Conservation (phyloP, 2,113 vertebrate genomes). For the Corvus cornix region DNA sequence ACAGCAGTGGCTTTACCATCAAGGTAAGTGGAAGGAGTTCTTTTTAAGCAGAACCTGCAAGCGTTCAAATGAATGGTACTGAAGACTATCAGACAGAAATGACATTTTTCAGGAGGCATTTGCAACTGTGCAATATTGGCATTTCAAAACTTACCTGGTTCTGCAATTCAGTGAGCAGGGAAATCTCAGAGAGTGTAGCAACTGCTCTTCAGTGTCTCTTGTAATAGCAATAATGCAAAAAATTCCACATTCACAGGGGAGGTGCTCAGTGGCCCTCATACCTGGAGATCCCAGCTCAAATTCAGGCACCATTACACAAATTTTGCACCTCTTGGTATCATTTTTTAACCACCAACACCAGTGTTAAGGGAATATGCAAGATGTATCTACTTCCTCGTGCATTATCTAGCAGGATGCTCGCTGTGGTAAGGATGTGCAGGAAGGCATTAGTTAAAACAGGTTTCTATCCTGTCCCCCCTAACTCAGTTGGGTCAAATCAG, state of each 20-base stretch:
- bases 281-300: background rate
- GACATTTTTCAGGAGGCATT: background rate
- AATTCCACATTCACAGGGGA: background rate
- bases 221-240: background rate
- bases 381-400: background rate
- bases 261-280: background rate
- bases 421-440: background rate
- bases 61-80: background rate
- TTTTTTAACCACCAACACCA: background rate
- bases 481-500: background rate
- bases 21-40: background rate
- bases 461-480: background rate
- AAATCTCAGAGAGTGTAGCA: background rate
- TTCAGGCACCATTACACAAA: background rate
- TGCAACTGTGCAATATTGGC: background rate
- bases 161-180: background rate
- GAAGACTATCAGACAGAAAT: background rate
- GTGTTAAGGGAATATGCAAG: background rate
- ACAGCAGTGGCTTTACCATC: background rate
- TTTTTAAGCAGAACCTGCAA: constrained; percentile 6
- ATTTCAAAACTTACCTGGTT: background rate
- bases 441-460: background rate
- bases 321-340: background rate
- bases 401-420: background rate
- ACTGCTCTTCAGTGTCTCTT: background rate